Evolutionary conservation across 1,140 invertebrate species (phyloP), one percentile per base, ranked within the genome.

Genomic region (Drosophila mojavensis): DNA sequence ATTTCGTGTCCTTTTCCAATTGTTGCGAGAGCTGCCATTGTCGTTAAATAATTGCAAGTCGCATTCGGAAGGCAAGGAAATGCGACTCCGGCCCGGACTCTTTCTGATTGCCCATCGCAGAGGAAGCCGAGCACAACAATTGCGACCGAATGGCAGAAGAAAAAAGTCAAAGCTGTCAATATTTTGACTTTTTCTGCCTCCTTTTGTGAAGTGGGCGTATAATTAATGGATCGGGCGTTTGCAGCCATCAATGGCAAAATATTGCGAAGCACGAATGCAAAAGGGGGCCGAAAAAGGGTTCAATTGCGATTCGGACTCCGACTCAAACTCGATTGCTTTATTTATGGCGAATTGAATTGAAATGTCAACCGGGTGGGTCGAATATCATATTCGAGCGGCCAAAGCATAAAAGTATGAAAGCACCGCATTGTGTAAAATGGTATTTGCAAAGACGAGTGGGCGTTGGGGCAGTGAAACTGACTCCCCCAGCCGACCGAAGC

Each of bases 301-400:
- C 78, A 41, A 59, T 58, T 11, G 39, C 33, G 54, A 36, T 33
- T 33, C 33, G 33, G 33, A 5, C 7, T 5, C 54, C 17, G 20
- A 48, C 17, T 64, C 33, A 62, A 47, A 30, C 59, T 66, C 60
- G 63, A 90, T 90, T 81, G 68, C 80, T 79, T 88, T 91, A 91
- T 91, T 91, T 91, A 91, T 91, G 79, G 79, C 72, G 45, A 91
- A 91, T 79, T 88, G 90, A 88, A 91, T 91, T 91, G 88, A 91
- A 90, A 91, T 91, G 88, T 91, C 88, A 91, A 91, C 64, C 75
- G 80, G 59, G 61, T 79, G 78, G 80, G 68, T 76, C 78, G 69
- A 75, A 82, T 83, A 86, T 90, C 74, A 89, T 89, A 89, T 89
- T 89, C 77, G 55, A 45, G 39, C 60, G 30, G 41, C 36, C 24